Evolutionary conservation across 2,797 vertebrate species (phyloP).

Genomic region (Enteromius radiatus): DNA sequence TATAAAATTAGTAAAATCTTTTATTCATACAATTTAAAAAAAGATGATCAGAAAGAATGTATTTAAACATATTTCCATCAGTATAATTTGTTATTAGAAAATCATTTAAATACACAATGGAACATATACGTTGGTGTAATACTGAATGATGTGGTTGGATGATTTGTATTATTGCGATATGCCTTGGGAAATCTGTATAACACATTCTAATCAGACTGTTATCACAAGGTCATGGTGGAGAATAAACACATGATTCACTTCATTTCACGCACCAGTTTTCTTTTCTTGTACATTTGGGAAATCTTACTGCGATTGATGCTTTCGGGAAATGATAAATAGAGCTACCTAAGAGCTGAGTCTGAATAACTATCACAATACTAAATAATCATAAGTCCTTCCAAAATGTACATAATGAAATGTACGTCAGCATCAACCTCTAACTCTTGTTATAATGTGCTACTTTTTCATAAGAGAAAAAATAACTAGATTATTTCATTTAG

Average conservation of each 20-base stretch:
- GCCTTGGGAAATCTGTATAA: constrained; percentile 18
- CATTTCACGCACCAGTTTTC: neutral
- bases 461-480: neutral
- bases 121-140: neutral
- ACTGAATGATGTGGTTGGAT: neutral
- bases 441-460: neutral
- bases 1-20: neutral
- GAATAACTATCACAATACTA: neutral
- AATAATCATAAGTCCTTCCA: neutral
- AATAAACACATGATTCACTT: neutral
- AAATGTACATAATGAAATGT: neutral
- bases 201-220: neutral
- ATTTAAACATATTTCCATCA: neutral
- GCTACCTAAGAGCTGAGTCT: neutral
- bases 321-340: neutral
- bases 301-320: neutral
- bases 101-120: neutral
- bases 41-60: neutral
- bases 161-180: neutral
- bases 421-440: neutral
- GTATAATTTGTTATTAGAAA: neutral
- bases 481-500: too few species aligned
- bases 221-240: neutral
- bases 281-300: neutral
- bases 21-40: neutral